Evolutionary conservation across 2,888 invertebrate genomes (phyloP).

Genomic region (Pollenia griseotomentosa): DNA sequence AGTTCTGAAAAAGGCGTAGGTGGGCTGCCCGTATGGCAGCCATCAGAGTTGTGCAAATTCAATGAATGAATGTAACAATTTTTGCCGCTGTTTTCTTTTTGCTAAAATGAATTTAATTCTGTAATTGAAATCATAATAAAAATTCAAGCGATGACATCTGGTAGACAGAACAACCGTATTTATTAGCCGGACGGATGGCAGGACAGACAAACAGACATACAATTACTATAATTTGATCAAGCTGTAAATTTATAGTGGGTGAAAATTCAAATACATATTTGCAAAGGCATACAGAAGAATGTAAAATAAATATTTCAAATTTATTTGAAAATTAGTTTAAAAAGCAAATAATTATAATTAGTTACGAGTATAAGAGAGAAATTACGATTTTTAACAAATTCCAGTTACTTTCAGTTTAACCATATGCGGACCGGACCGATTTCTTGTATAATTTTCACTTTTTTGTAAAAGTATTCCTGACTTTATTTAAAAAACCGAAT

Average conservation of each 20-base stretch:
- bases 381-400: too few relatives aligned
- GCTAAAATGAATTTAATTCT: conserved; percentile 64
- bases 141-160: conserved; percentile 72
- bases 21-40: conserved; percentile 18
- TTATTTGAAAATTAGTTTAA: neutral
- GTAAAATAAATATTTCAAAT: conserved; percentile 5
- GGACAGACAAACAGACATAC: conserved; percentile 13
- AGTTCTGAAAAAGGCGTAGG: conserved; percentile 45
- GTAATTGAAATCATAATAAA: conserved; percentile 73
- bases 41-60: conserved; percentile 43
- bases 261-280: conserved; percentile 44
- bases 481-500: too few relatives aligned
- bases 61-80: conserved; percentile 62
- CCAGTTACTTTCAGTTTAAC: too few relatives aligned
- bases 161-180: conserved; percentile 63
- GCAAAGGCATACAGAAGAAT: conserved; percentile 22
- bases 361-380: neutral
- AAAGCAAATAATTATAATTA: neutral
- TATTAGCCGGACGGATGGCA: conserved; percentile 32
- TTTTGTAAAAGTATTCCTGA: too few relatives aligned
- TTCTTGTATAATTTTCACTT: too few relatives aligned
- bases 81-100: conserved; percentile 29
- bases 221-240: conserved; percentile 64
- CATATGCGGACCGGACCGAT: too few relatives aligned
- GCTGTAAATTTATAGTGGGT: conserved; percentile 52